Evolutionary conservation across 2,113 vertebrate genomes (phyloP), one percentile per base, ranked within the genome.

Genomic region (Budorcas taxicolor): DNA sequence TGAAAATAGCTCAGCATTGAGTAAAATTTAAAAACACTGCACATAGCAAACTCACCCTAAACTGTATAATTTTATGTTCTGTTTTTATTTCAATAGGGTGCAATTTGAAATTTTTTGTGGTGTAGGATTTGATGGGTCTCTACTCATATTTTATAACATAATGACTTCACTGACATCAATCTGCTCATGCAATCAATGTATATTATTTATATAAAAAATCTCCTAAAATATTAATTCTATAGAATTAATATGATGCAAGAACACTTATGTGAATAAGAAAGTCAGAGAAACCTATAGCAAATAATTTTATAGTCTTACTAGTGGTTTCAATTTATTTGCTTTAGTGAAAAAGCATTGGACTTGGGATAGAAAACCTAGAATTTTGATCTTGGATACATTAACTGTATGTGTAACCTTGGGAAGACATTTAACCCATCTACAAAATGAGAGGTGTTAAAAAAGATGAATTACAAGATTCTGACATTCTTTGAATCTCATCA

Each of bases 11-110:
- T 94, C 33, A 82, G 47, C 58, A 95, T 27, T 76, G 91, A 84
- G 43, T 88, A 95, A 87, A 97, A 93, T 67, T 57, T 94, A 45
- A 92, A 95, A 95, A 71, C n/a, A 60, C 6, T 58, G 31, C 6
- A 67, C 8, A 31, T 57, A 67, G 64, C 64, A 67, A 36, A 81
- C 47, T 74, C 78, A 85, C 15, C 10, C 27, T 53, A 74, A 76
- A 85, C 16, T 47, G 60, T 17, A 95, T 58, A 89, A 62, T 67
- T 96, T 90, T 81, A 29, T n/a, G 12, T 83, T 95, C 27, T 7
- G 82, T 89, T 88, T 81, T 92, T n/a, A 74, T 53, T 90, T 85
- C 17, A 87, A 80, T 53, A 80, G 14, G 7, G 19, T 83, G 7
- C 92, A 93, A 83, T 76, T 11, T 78, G 55, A 94, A 95, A 47